Conservation (phyloP, 2,113 vertebrate species). For the Fregetta grallaria region DNA sequence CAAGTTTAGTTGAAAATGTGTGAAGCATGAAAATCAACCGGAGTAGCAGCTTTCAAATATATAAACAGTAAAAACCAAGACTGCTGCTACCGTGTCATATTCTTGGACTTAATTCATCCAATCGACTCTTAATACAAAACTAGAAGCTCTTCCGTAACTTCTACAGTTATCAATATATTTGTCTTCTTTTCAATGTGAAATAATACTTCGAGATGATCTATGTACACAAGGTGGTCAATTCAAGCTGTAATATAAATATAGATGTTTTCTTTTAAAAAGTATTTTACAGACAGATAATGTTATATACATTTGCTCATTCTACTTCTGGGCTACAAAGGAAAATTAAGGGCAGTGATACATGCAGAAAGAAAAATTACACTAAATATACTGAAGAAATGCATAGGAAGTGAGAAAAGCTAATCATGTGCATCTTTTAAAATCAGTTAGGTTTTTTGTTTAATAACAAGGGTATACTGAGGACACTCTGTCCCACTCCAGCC, state of each 20-base stretch:
- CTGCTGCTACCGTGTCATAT: constrained; percentile 56
- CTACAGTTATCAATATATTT: constrained; percentile 85
- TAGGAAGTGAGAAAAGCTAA: background rate
- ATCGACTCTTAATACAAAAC: constrained; percentile 87
- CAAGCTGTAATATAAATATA: constrained; percentile 89
- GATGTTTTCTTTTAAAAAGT: constrained; percentile 80
- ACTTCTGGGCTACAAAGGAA: constrained; percentile 70
- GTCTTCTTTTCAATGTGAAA: constrained; percentile 99
- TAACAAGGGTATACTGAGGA: background rate
- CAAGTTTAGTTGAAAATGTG: constrained; percentile 66
- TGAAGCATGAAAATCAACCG: constrained; percentile 62
- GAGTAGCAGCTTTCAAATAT: constrained; percentile 71
- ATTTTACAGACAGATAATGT: constrained; percentile 74
- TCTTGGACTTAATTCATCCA: constrained; percentile 67
- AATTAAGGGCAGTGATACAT: constrained; percentile 4
- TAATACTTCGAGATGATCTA: constrained; percentile 95
- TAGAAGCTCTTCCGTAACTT: constrained; percentile 89
- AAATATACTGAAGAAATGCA: constrained; percentile 43
- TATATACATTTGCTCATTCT: constrained; percentile 89
- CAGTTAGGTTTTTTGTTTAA: constrained; percentile 33
- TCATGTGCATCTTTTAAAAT: background rate
- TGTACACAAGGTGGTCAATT: constrained; percentile 91
- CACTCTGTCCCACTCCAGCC: background rate
- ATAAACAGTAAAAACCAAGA: constrained; percentile 69
- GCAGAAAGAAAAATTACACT: constrained; percentile 30